Evolutionary conservation across 1,140 invertebrate species (phyloP), one percentile per base, ranked within the genome.

Genomic region (Solenopsis invicta): DNA sequence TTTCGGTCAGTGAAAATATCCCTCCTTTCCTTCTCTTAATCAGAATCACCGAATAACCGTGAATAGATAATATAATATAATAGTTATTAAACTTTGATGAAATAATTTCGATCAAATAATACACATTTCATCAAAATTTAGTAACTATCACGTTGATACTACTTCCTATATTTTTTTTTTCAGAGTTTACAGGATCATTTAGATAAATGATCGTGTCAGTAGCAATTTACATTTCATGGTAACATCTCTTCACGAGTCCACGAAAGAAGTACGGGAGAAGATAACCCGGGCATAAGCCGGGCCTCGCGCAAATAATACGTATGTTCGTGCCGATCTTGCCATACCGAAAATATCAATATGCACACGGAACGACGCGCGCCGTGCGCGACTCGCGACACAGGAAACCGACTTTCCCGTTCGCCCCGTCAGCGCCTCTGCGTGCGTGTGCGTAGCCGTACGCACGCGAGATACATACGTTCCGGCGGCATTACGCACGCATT

Each of bases 291-390:
- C n/a, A n/a, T n/a, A n/a, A n/a, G n/a, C n/a, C n/a, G n/a, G n/a
- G n/a, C n/a, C 13, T 64, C 71, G 21, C 61, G 50, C 29, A 48
- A 56, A 34, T 85, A 78, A 86, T 87, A 41, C 67, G 59, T 45
- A 54, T 61, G 62, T 87, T 84, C 21, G 12, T 59, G 41, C 64
- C 34, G 77, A 71, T 81, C 56, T 37, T 62, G 85, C 52, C 59
- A 72, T 74, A 80, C 59, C 89, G 74, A 91, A 88, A 91, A 91
- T 91, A 92, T 91, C 91, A 91, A 92, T 92, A 92, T 91, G 86
- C 86, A 41, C 29, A 80, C 76, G 84, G 50, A 86, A n/a, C n/a
- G n/a, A n/a, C n/a, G n/a, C n/a, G 84, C 75, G 75, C 54, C 81
- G 74, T 69, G 81, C 81, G 86, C 66, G 74, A 78, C 66, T 69